These are phyloP conservation scores for Drosophila recens DNA, from an alignment of 2,888 invertebrate species.

Conservation along the genomic window DNA sequence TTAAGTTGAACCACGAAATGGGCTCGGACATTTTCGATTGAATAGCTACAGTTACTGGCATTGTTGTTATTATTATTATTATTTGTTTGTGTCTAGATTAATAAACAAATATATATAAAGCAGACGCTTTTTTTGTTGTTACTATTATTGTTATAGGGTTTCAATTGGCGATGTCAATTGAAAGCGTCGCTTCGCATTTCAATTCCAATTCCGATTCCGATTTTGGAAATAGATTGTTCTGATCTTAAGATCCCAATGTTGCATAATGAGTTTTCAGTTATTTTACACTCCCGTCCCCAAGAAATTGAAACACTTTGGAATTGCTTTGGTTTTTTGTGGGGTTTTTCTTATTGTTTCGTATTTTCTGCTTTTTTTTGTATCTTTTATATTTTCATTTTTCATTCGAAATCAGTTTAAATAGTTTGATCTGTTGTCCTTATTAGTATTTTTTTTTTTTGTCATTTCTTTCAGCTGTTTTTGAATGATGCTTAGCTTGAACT, in stretches of 20 bases:
- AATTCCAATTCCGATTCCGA: neutral
- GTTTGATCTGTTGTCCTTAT: slow-evolving; percentile 23
- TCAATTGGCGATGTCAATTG: slow-evolving; percentile 37
- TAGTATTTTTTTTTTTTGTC: neutral
- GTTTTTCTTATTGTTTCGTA: slow-evolving; percentile 30
- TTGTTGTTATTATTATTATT: slow-evolving; percentile 2
- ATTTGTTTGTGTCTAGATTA: slow-evolving; percentile 20
- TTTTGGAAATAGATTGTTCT: slow-evolving; percentile 4
- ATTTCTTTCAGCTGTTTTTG: neutral
- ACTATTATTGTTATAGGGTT: slow-evolving; percentile 29
- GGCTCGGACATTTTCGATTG: slow-evolving; percentile 21
- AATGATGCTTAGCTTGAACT: slow-evolving; percentile 24
- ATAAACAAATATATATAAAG: slow-evolving; percentile 10
- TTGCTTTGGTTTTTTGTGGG: neutral
- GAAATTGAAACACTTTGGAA: slow-evolving; percentile 3
- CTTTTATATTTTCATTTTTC: slow-evolving; percentile 55
- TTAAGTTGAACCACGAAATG: slow-evolving; percentile 42
- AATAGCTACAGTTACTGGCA: slow-evolving; percentile 10
- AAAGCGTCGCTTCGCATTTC: neutral
- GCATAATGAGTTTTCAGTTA: slow-evolving; percentile 9
- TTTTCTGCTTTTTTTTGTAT: slow-evolving; percentile 29
- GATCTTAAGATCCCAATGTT: slow-evolving; percentile 10
- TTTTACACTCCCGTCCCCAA: neutral
- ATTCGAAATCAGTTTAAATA: slow-evolving; percentile 44
- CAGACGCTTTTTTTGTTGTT: neutral